Conservation (phyloP, 1,140 invertebrate species). For the Drosophila busckii region DNA sequence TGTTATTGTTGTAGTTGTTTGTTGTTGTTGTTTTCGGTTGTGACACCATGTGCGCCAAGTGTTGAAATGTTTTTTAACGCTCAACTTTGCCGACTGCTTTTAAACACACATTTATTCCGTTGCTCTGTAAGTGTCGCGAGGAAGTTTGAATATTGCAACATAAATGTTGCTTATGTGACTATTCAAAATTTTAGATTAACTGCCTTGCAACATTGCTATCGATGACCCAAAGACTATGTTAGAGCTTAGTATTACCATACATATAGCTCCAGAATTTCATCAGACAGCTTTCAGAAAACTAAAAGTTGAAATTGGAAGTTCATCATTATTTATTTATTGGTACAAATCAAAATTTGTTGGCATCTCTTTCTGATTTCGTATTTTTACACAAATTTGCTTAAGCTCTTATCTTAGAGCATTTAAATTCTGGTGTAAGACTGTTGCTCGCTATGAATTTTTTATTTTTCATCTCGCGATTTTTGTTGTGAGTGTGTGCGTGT, state of each 20-base stretch:
- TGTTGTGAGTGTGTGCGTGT: no score
- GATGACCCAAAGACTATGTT: no score
- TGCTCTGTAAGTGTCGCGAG: conserved; percentile 2
- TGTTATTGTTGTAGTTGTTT: conserved; percentile 35
- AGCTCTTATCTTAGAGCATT: no score
- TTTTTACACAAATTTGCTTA: not conserved
- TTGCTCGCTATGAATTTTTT: conserved; percentile 42
- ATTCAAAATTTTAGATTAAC: no score
- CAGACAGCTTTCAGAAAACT: no score
- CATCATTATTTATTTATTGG: not conserved
- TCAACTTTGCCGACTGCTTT: conserved; percentile 66
- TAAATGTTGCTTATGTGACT: no score
- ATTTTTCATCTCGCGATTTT: no score
- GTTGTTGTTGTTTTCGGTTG: conserved; percentile 29
- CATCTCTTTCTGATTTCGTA: not conserved
- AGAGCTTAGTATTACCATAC: no score
- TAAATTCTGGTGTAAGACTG: not conserved
- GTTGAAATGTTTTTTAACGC: conserved; percentile 69
- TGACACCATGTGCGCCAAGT: conserved; percentile 72
- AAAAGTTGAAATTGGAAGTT: no score
- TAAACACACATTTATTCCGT: conserved; percentile 45
- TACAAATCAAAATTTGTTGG: not conserved
- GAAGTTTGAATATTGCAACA: no score
- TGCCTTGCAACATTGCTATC: no score
- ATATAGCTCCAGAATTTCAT: no score